Percentiles rank a stretch among this genome's conserved stretches.
phyloP scores from a whole-genome alignment of 2,888 invertebrate genomes.

The Copidosoma aretas region DNA sequence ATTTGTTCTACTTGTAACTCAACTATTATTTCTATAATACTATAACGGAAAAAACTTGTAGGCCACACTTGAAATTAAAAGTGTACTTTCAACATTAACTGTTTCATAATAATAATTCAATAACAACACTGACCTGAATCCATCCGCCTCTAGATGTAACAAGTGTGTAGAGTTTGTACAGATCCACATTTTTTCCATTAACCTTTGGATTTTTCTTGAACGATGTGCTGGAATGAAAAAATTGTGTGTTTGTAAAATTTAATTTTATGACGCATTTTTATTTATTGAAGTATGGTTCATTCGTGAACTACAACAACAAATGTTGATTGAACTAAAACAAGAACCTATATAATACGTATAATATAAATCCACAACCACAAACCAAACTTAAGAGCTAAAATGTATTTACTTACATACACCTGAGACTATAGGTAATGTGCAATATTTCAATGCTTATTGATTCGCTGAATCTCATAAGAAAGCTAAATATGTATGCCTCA shows the following conservation, averaged over 20 bases:
- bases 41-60: no score
- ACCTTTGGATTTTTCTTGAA: conserved; percentile 76
- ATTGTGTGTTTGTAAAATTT: not conserved
- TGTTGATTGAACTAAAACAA: not conserved
- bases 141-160: conserved; percentile 94
- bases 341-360: conserved; percentile 1
- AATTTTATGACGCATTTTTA: not conserved
- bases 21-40: no score
- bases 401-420: not conserved
- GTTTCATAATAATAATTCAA: not conserved
- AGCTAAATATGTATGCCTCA: no score
- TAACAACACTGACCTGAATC: conserved; percentile 77
- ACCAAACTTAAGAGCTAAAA: conserved; percentile 1
- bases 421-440: conserved; percentile 23
- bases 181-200: conserved; percentile 89
- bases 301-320: not conserved
- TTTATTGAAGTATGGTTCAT: not conserved
- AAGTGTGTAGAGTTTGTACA: conserved; percentile 88
- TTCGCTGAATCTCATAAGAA: conserved; percentile 9
- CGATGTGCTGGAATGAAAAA: conserved; percentile 65
- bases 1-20: no score
- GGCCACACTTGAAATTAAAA: not conserved
- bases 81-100: not conserved
- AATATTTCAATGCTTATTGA: conserved; percentile 17
- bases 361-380: conserved; percentile 4